Base-by-base conservation (phyloP, 2,797 vertebrate species). In the Platyrinchus mystaceus region DNA sequence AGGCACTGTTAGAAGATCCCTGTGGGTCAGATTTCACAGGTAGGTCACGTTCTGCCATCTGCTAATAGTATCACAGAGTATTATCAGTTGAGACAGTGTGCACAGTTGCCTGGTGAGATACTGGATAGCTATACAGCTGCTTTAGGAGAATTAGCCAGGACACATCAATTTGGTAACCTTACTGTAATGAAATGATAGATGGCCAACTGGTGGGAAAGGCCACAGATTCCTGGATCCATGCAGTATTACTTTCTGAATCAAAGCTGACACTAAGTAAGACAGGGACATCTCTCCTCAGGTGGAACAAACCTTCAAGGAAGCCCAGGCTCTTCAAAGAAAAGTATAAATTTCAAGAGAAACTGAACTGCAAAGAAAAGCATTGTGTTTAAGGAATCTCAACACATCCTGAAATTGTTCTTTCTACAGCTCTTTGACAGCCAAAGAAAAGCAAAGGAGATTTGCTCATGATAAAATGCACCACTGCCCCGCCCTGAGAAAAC, bases 161-260 rank as follows among this genome's bases (percentile, higher is more conserved):
- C 17, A 22, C 2, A 32, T 94, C 94, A 90, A 81, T 89, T 76
- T 36, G 23, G 74, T 85, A 86, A 88, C 89, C 89, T 86, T 63
- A 32, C 76, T 84, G 81, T 95, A 94, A 97, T 92, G 83, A 60
- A 92, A 96, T 97, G 95, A 97, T 94, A 92, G 83, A 97, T 95
- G 90, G 67, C 76, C 87, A 88, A 21, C 50, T 85, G 63, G 69
- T 59, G 52, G 50, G 91, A 90, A 93, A 95, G 81, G 86, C 41
- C 87, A 80, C 3, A 6, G 85, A 68, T 75, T 79, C 47, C 53
- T 36, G 60, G 77, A 80, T 47, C 76, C 50, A 55, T n/a, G 84
- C 78, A 75, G 55, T 34, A 93, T 53, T 87, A 66, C 64, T 50
- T 50, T 83, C 91, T 66, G 94, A 97, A 93, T 90, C 62, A 58